Base-by-base conservation (phyloP, 2,888 invertebrate genomes). In the Didymodactylos carnosus region DNA sequence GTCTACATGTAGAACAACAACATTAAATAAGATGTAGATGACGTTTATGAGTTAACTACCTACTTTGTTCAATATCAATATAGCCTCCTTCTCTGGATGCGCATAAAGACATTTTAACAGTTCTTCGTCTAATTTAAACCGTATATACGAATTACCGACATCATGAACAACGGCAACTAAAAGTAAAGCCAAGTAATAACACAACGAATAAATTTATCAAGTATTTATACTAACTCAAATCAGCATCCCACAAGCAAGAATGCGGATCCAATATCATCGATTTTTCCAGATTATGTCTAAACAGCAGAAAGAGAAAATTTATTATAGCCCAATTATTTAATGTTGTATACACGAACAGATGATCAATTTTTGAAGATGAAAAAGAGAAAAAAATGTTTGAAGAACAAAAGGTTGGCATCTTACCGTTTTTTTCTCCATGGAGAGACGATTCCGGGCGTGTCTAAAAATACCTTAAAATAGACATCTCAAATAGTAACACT, bases 51-150 rank as follows among this genome's bases (percentile, higher is more conserved):
- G n/a, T n/a, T n/a, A n/a, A n/a, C n/a, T 41, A 16, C 4, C 11
- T 39, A 70, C 71, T 72, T 75, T 75, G 40, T 75, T 75, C n/a
- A 75, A 70, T 39, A 75, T 62, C 35, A 75, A 70, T 39, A 75
- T 72, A 19, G 75, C 49, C 51, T 75, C 75, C 53, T 75, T 75
- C 27, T 75, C 75, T 35, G 75, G 75, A 75, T 72, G 49, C 27
- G 72, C 72, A 71, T 72, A 75, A n/a, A 75, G 70, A 72, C 75
- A 75, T 71, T 75, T 72, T 1, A 75, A 40, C 19, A 75, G 27
- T 71, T 75, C 75, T 72, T 75, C 72, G 16, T 72, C 72, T 0
- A 75, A 41, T 70, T 43, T 49, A 53, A 72, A 27, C 2, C 72
- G 72, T 7, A 49, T 14, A 51, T 49, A 75, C 25, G 70, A 51